Evolutionary conservation across 1,140 invertebrate genomes (phyloP), one percentile per base, ranked within the genome.

Genomic region (Drosophila bocki): DNA sequence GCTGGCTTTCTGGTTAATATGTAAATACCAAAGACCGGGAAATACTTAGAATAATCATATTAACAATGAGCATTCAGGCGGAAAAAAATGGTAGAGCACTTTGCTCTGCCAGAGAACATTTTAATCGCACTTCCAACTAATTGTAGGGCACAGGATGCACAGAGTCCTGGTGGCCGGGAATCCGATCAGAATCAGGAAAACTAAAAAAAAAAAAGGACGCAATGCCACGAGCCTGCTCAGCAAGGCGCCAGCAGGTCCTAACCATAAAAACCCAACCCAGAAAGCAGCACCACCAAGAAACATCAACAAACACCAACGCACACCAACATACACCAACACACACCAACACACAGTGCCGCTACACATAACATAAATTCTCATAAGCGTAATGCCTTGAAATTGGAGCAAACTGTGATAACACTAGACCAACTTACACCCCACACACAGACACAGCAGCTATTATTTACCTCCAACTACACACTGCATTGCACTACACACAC

Each of bases 301-400:
- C 45, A 11, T 19, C 19, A 22, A 22, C 22, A 22, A 22, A 11
- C 12, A 26, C 17, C 17, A 17, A 17, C 13, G 6, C 3, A 29
- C 51, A 54, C 17, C 51, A 56, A 6, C 51, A 35, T 15, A 26
- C 45, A 11, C 6, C 26, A 26, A 26, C 26, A 26, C 3, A 11
- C 19, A 26, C 9, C 17, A 17, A 32, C 50, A 53, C n/a, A 35
- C 32, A 13, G 29, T 1, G 1, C 29, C 7, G 13, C 9, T 33
- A 15, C 45, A 75, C 84, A 88, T 88, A 57, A 78, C 85, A 90
- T 88, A 84, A 88, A 88, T 88, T 88, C 84, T 88, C 85, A 88
- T 88, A 88, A 88, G 84, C 85, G 82, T 88, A 88, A 88, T 88
- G 84, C 80, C 83, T 88, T 84, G 72, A 78, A 90, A 90, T 90